Evolutionary conservation across 2,888 invertebrate species (phyloP), one percentile per base, ranked within the genome.

Genomic region (Dysmachus trigonus): DNA sequence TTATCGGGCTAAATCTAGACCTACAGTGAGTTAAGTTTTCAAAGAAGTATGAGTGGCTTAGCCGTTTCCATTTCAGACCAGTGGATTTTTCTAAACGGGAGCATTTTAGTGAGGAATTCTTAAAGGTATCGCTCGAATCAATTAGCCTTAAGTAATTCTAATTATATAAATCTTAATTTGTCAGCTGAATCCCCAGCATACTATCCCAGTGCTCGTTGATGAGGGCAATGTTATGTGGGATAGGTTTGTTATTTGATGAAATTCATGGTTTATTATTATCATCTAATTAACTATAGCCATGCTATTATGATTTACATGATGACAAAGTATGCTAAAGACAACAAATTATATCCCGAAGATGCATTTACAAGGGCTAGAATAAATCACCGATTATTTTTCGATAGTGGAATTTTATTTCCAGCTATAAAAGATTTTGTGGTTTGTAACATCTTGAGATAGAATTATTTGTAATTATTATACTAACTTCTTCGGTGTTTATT

Each of bases 181-280:
- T 6, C 89, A 94, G 94, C 88, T 94, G 1, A 94, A 94, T 90
- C 94, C 94, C 0, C 92, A 93, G 88, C 94, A 93, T 89, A 93
- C 93, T 33, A 90, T 95, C 71, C 95, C 95, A 7, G 93, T 93
- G 15, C 90, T 95, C 51, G 89, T 91, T 10, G 93, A 94, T 88
- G 92, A 93, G 73, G 94, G 93, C 73, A 93, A 92, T 87, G 93
- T 89, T 86, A 92, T 93, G 85, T 92, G 92, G 90, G 93, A 94
- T 89, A 93, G 93, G 93, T 92, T 87, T 62, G 62, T 22, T n/a
- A 4, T 62, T 62, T 18, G 0, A 27, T 10, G 10, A 62, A 22
- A 47, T 31, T 73, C n/a, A n/a, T n/a, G n/a, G 31, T 33, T 30
- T 72, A 72, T 22, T 72, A n/a, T 30, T 72, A 72, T 72, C 27